These are phyloP conservation scores for Atta texana DNA, from an alignment of 1,140 invertebrate species.

Conservation along the genomic window DNA sequence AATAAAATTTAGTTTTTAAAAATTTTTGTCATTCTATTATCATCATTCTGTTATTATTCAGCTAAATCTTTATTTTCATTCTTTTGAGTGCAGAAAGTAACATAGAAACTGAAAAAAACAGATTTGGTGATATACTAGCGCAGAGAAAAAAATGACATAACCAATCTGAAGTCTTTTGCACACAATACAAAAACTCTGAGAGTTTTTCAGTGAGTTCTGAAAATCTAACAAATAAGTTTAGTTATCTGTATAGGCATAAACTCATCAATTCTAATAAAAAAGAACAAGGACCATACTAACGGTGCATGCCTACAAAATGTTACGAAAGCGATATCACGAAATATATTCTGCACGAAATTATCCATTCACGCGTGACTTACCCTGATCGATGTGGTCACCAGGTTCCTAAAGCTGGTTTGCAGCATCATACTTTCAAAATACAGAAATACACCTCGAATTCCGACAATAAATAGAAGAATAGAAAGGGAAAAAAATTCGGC, in stretches of 20 bases:
- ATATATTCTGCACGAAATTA: background rate
- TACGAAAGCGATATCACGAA: conserved; percentile 70
- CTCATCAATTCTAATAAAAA: background rate
- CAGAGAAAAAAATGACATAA: conserved; percentile 66
- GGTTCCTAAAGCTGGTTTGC: conserved; percentile 84
- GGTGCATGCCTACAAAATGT: conserved; percentile 67
- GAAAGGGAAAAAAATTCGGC: conserved; percentile 45
- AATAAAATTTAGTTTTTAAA: too few species aligned
- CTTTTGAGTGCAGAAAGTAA: background rate
- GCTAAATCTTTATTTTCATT: background rate
- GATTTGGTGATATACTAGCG: too few species aligned
- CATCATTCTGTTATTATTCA: too few species aligned
- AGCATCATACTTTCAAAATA: conserved; percentile 80
- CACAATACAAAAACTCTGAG: background rate
- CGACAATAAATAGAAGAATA: background rate
- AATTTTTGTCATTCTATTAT: background rate
- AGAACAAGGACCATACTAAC: background rate
- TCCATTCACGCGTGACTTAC: conserved; percentile 73
- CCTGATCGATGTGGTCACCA: conserved; percentile 82
- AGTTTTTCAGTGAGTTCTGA: background rate
- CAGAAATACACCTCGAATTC: conserved; percentile 1
- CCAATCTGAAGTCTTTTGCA: conserved; percentile 29
- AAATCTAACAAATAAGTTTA: background rate
- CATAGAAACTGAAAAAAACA: background rate
- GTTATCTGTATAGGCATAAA: background rate